Conservation (phyloP, 2,113 vertebrate genomes). For the Mellivora capensis region DNA sequence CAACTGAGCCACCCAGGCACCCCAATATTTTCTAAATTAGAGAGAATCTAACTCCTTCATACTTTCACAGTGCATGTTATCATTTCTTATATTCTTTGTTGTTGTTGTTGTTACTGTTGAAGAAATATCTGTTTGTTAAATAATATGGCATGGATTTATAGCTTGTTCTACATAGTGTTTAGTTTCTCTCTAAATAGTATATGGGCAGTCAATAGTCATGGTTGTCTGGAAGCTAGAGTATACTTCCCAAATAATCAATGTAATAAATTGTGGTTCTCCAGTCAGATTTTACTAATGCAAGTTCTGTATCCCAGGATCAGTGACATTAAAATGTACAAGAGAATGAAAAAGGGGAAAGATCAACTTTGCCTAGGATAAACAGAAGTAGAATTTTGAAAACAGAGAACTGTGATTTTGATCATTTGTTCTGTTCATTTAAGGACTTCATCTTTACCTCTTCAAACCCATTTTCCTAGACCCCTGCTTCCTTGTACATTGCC, state of each 20-base stretch:
- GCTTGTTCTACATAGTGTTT: not conserved
- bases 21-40: not conserved
- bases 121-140: not conserved
- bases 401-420: not conserved
- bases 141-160: not conserved
- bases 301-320: not conserved
- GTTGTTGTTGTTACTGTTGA: not conserved
- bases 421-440: not conserved
- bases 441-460: not conserved
- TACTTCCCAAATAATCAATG: not conserved
- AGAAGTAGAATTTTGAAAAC: not conserved
- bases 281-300: not conserved
- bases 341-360: not conserved
- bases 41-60: not conserved
- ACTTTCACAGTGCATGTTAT: not conserved
- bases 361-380: not conserved
- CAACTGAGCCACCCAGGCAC: no score
- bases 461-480: not conserved
- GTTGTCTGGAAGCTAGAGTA: not conserved
- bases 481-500: rapidly evolving
- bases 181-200: not conserved
- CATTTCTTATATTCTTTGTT: not conserved
- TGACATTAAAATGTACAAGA: not conserved
- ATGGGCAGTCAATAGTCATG: not conserved
- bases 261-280: not conserved